Percentiles rank a stretch among this genome's conserved stretches.
These are phyloP conservation scores for Amphimedon queenslandica DNA, from an alignment of 37 sponge, comb jelly and placozoan species.

Conservation along the genomic window DNA sequence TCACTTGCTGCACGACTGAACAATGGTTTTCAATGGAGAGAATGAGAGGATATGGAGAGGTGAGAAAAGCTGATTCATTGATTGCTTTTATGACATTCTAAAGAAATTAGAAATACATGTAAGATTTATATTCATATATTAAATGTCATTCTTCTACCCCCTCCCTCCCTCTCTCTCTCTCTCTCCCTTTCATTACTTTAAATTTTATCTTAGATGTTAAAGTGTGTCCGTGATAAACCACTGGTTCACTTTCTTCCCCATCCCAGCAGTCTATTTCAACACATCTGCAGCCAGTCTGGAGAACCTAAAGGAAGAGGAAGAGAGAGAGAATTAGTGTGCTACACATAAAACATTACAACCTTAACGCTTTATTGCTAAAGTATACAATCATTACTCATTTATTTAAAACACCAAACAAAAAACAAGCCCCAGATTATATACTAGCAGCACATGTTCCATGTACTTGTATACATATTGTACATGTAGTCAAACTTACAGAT, in stretches of 20 bases:
- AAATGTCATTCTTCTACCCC: too few species aligned
- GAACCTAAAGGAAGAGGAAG: conserved; percentile 13
- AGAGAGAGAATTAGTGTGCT: background rate
- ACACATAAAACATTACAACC: background rate
- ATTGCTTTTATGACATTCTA: conserved; percentile 79
- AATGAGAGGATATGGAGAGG: conserved; percentile 62
- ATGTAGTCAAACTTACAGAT: conserved; percentile 19
- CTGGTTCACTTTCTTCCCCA: conserved; percentile 85
- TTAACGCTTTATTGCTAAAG: background rate
- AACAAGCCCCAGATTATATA: too few species aligned
- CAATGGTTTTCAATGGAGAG: conserved; percentile 92
- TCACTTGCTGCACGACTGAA: conserved; percentile 27
- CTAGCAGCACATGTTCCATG: too few species aligned
- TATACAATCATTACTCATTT: background rate
- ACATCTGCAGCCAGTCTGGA: conserved; percentile 46
- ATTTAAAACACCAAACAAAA: too few species aligned
- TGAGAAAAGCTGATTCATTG: conserved; percentile 77
- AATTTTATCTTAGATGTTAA: conserved; percentile 82
- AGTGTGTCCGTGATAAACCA: conserved; percentile 94
- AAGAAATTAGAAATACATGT: background rate
- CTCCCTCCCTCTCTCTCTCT: too few species aligned
- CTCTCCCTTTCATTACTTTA: conserved; percentile 10
- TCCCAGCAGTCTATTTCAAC: conserved; percentile 70
- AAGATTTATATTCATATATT: too few species aligned
- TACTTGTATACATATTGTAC: too few species aligned